Conservation (phyloP, 2,888 invertebrate species). For the Lissocephala sabroskyi region DNA sequence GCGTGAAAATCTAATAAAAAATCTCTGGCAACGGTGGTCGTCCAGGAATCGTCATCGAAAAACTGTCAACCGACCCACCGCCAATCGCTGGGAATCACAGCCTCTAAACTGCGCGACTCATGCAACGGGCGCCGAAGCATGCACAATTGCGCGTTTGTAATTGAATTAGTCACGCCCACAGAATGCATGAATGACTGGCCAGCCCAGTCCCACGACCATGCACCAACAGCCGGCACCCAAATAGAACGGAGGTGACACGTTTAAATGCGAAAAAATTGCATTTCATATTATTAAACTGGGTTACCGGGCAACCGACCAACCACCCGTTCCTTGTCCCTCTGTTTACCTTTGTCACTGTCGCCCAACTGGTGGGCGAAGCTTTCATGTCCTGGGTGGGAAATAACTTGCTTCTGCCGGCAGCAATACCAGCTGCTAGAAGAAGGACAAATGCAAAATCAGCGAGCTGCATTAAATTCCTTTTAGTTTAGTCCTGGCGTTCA, state of each 20-base stretch:
- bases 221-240: background rate
- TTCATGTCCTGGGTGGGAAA: too few relatives aligned
- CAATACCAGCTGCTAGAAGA: too few relatives aligned
- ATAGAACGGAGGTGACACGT: background rate
- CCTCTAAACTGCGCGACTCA: background rate
- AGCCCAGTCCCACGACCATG: background rate
- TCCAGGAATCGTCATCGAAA: background rate
- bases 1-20: conserved; percentile 62
- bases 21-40: conserved; percentile 37
- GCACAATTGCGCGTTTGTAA: conserved; percentile 67
- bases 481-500: too few relatives aligned
- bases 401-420: too few relatives aligned
- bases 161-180: conserved; percentile 67
- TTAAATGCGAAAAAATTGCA: conserved; percentile 38
- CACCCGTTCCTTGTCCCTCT: too few relatives aligned
- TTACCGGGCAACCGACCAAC: conserved; percentile 54
- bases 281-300: conserved; percentile 65
- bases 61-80: conserved; percentile 19
- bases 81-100: conserved; percentile 2
- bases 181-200: conserved; percentile 65
- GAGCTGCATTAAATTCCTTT: conserved; percentile 8
- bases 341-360: too few relatives aligned
- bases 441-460: conserved; percentile 9
- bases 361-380: too few relatives aligned
- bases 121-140: conserved; percentile 42